Percentiles rank a stretch among this genome's conserved stretches.
These are phyloP conservation scores for Aphyosemion australe DNA, from an alignment of 2,113 vertebrate genomes.

Conservation along the genomic window DNA sequence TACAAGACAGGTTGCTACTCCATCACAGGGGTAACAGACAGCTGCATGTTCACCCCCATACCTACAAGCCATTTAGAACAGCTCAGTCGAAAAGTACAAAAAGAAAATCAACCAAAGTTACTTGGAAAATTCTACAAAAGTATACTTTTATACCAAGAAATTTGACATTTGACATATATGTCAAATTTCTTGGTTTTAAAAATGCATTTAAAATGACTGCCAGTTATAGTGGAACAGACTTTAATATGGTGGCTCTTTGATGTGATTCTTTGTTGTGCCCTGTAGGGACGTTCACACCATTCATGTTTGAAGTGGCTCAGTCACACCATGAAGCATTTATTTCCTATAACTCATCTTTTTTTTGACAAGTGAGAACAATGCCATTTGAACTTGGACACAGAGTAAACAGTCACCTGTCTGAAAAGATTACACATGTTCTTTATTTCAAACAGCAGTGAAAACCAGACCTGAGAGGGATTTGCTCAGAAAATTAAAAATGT, in stretches of 20 bases:
- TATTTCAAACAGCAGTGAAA: not conserved
- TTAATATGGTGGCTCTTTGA: conserved; percentile 33
- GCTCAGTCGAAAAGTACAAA: no score
- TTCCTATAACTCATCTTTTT: conserved; percentile 17
- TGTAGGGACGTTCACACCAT: conserved; percentile 14
- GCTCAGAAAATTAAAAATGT: not conserved
- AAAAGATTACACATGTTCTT: not conserved
- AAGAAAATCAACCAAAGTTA: no score
- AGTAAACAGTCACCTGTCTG: conserved; percentile 5
- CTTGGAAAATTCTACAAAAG: not conserved
- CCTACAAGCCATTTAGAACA: not conserved
- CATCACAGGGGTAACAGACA: not conserved
- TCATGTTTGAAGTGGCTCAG: conserved; percentile 14
- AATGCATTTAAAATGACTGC: not conserved
- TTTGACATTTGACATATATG: no score
- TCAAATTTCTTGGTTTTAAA: not conserved
- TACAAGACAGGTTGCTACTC: not conserved
- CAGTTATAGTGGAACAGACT: not conserved
- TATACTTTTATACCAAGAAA: no score
- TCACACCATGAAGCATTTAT: conserved; percentile 30
- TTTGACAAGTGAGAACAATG: conserved; percentile 28
- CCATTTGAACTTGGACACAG: conserved; percentile 17
- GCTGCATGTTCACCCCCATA: not conserved
- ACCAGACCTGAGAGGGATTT: not conserved
- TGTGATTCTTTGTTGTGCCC: conserved; percentile 24